Evolutionary conservation across 2,888 invertebrate genomes (phyloP).

Genomic region (Eumacrocentrus americanus): DNA sequence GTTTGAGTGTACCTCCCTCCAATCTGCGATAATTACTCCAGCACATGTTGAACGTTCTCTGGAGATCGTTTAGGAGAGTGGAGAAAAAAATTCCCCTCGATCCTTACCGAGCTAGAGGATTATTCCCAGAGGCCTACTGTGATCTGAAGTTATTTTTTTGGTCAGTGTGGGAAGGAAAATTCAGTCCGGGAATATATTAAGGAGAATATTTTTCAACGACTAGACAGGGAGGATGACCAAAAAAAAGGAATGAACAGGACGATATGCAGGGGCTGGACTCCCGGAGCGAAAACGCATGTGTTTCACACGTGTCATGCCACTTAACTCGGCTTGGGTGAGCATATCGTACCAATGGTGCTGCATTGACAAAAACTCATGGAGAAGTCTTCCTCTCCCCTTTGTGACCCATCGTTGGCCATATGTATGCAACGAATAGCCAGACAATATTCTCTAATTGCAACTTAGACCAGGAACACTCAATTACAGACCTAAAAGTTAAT

Average conservation of each 20-base stretch:
- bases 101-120: no score
- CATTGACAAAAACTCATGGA: slow-evolving; percentile 34
- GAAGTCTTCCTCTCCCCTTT: slow-evolving; percentile 11
- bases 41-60: neutral
- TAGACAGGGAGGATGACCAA: neutral
- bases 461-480: no score
- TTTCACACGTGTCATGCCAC: slow-evolving; percentile 44
- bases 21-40: neutral
- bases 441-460: slow-evolving; percentile 40
- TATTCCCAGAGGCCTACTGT: no score
- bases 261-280: no score
- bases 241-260: slow-evolving; percentile 18
- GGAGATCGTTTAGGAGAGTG: neutral
- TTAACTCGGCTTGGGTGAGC: no score
- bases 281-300: slow-evolving; percentile 47
- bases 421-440: slow-evolving; percentile 28
- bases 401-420: slow-evolving; percentile 25
- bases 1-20: no score
- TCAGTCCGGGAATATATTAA: no score
- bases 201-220: slow-evolving; percentile 24
- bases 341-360: no score
- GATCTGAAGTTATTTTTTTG: no score
- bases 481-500: no score
- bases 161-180: no score
- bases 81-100: no score